Evolutionary conservation across 1,140 invertebrate genomes (phyloP).

Genomic region (Oryctes rhinoceros): DNA sequence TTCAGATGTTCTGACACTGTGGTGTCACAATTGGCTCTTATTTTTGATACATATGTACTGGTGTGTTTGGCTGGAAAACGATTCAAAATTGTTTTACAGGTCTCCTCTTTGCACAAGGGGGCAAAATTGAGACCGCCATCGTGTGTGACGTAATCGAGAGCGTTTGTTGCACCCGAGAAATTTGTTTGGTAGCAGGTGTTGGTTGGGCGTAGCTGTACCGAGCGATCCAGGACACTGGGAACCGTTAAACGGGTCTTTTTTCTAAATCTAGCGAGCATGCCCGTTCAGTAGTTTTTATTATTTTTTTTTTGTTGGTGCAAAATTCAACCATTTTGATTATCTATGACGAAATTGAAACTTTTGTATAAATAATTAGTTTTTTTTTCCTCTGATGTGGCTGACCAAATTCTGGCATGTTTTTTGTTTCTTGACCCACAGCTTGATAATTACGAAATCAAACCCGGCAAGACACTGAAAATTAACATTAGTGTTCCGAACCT

Average conservation of each 20-base stretch:
- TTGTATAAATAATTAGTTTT: slow-evolving; percentile 27
- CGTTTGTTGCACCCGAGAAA: slow-evolving; percentile 32
- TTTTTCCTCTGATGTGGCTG: slow-evolving; percentile 44
- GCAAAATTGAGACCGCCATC: slow-evolving; percentile 69
- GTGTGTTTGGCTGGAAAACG: slow-evolving; percentile 53
- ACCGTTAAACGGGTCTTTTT: slow-evolving; percentile 42
- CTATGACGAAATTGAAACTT: slow-evolving; percentile 28
- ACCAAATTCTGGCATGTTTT: slow-evolving; percentile 71
- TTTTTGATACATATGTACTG: slow-evolving; percentile 44
- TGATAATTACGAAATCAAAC: slow-evolving; percentile 99
- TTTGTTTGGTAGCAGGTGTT: slow-evolving; percentile 42
- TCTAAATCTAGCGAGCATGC: slow-evolving; percentile 51
- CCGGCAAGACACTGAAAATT: slow-evolving; percentile 98
- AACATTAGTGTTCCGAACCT: slow-evolving; percentile 99
- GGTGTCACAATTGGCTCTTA: slow-evolving; percentile 53
- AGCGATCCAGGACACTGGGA: slow-evolving; percentile 40
- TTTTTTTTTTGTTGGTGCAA: slow-evolving; percentile 51
- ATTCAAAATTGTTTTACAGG: slow-evolving; percentile 70
- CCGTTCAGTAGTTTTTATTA: slow-evolving; percentile 47
- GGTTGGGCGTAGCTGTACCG: slow-evolving; percentile 43
- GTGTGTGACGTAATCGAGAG: slow-evolving; percentile 9
- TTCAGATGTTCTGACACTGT: slow-evolving; percentile 43
- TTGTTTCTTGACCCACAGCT: slow-evolving; percentile 86
- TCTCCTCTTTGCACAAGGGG: slow-evolving; percentile 85
- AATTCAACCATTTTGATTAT: slow-evolving; percentile 55